These are phyloP conservation scores for Axinella damicornis DNA, from an alignment of 37 sponge, comb jelly and placozoan species.

Conservation along the genomic window DNA sequence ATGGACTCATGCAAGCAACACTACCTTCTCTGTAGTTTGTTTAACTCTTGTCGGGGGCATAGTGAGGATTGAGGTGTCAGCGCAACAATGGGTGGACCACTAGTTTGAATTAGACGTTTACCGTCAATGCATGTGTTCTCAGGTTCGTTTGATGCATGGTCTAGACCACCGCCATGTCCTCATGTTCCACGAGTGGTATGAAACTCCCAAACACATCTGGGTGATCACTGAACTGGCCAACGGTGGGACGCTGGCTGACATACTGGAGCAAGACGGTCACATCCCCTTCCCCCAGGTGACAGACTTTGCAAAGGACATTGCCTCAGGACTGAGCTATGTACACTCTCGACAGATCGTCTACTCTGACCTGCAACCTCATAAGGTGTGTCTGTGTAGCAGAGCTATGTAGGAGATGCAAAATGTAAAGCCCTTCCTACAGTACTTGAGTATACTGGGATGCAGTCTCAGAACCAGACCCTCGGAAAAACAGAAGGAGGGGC, in stretches of 20 bases:
- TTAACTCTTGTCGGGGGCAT: no score
- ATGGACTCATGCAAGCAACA: no score
- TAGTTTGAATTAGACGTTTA: no score
- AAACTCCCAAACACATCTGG: conserved; percentile 83
- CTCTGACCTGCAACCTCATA: conserved; percentile 68
- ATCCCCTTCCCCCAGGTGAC: conserved; percentile 24
- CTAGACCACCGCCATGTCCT: conserved; percentile 68
- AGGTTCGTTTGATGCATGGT: conserved; percentile 61
- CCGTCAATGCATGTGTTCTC: no score
- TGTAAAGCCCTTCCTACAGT: no score
- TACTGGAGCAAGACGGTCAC: conserved; percentile 70
- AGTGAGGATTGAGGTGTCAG: no score
- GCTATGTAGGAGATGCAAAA: no score
- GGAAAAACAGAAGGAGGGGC: no score
- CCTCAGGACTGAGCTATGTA: conserved; percentile 46
- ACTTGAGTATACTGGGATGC: no score
- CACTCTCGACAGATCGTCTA: conserved; percentile 50
- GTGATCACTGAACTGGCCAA: conserved; percentile 72
- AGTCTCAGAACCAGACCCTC: no score
- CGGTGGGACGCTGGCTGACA: conserved; percentile 67
- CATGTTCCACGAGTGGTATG: conserved; percentile 80
- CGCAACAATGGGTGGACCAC: no score
- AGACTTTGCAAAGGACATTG: conserved; percentile 52
- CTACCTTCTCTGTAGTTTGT: no score
- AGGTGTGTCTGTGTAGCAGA: conserved; percentile 48